A percentile compares a stretch with the other conserved stretches of the same genome.
Evolutionary conservation across 2,888 invertebrate genomes (phyloP).

Genomic region (Catotricha subobsoleta): DNA sequence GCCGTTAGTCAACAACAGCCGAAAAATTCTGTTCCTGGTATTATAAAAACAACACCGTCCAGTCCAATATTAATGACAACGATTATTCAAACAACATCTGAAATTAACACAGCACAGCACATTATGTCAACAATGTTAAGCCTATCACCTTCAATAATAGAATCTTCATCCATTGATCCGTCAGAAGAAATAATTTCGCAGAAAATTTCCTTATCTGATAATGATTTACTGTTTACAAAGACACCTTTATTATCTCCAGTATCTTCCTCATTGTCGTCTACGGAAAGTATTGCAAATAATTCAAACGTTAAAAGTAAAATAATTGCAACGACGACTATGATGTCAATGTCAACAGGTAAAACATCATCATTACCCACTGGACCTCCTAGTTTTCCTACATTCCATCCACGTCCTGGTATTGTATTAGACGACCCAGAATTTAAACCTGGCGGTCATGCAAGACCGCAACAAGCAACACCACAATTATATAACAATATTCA

Average conservation of each 20-base stretch:
- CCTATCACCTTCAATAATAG: conserved; percentile 10
- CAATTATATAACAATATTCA: no score
- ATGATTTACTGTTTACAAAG: conserved; percentile 11
- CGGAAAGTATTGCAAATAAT: conserved; percentile 11
- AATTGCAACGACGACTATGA: conserved; percentile 5
- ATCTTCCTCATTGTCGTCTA: conserved; percentile 10
- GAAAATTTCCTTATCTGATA: conserved; percentile 9
- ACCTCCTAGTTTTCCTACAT: conserved; percentile 12
- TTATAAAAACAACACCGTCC: conserved; percentile 25
- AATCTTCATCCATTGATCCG: conserved; percentile 16
- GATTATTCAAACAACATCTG: conserved; percentile 22
- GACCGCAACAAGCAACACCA: conserved; percentile 21
- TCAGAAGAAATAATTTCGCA: neutral
- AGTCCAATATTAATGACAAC: conserved; percentile 16
- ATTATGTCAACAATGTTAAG: conserved; percentile 15
- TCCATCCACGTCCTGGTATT: conserved; percentile 65
- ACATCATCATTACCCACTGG: conserved; percentile 8
- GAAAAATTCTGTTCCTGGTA: no score
- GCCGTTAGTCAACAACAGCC: no score
- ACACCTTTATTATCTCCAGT: conserved; percentile 10
- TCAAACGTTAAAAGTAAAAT: neutral
- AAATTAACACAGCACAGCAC: conserved; percentile 17
- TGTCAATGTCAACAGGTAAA: conserved; percentile 10
- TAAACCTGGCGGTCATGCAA: conserved; percentile 40
- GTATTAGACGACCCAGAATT: conserved; percentile 71